phyloP scores from a whole-genome alignment of 1,140 invertebrate genomes.

The Euglossa dilemma region DNA sequence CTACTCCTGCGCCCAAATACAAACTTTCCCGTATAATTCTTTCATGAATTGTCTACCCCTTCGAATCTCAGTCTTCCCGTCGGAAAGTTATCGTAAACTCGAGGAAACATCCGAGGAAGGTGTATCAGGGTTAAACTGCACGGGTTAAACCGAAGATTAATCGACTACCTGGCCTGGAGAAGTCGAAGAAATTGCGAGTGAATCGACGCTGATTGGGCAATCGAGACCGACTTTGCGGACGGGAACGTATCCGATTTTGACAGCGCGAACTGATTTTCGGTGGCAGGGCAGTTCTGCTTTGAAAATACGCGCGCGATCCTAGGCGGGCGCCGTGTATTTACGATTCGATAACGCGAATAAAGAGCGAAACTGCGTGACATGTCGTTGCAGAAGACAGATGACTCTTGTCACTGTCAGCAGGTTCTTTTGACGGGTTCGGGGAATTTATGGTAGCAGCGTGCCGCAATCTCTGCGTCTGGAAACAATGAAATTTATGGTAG shows the following conservation, averaged over 20 bases:
- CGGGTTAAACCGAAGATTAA: neutral
- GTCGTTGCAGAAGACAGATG: conserved; percentile 25
- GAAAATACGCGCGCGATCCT: neutral
- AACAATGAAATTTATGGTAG: conserved; percentile 41
- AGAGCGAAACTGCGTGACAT: conserved; percentile 9
- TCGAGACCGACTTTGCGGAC: neutral
- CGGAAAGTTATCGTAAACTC: too few species aligned
- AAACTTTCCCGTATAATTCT: conserved; percentile 11
- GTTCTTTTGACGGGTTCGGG: conserved; percentile 13
- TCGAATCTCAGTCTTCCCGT: neutral
- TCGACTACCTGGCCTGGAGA: neutral
- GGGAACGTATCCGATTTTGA: neutral
- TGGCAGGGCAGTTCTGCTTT: too few species aligned
- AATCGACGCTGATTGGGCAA: neutral
- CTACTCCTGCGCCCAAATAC: neutral
- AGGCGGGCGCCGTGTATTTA: neutral
- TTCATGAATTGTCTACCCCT: neutral
- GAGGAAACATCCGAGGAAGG: too few species aligned
- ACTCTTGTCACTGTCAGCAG: conserved; percentile 29
- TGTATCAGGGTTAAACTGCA: neutral
- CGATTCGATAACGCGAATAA: conserved; percentile 10
- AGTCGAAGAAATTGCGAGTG: neutral
- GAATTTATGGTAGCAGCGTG: conserved; percentile 17
- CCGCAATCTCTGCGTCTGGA: neutral
- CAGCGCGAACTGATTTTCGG: neutral